A percentile compares a stretch with the other conserved stretches of the same genome.
phyloP scores from a whole-genome alignment of 2,888 invertebrate genomes.

The Pristionchus japonicus region DNA sequence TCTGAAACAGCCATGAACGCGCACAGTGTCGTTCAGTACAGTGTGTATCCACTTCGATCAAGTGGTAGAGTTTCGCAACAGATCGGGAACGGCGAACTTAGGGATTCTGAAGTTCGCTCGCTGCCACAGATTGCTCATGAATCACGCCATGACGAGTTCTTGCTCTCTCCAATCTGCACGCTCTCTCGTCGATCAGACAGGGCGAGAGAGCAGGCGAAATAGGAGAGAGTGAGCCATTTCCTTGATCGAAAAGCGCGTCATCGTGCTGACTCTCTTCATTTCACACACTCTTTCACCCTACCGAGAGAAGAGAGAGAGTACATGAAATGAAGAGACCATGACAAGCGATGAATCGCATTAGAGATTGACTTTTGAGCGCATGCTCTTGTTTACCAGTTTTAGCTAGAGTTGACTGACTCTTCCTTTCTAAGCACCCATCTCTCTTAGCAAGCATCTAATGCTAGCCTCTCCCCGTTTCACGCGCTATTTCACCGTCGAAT shows the following conservation, averaged over 20 bases:
- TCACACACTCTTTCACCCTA: neutral
- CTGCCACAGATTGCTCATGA: neutral
- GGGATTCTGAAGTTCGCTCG: no score
- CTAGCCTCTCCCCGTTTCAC: neutral
- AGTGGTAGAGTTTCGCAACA: no score
- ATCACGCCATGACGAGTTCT: neutral
- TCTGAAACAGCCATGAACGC: no score
- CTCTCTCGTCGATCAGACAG: no score
- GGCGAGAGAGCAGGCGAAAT: no score
- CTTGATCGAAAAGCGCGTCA: no score
- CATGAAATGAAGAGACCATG: neutral
- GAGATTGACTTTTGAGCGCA: neutral
- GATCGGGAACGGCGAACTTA: no score
- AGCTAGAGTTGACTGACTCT: neutral
- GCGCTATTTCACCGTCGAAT: neutral
- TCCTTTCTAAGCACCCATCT: neutral
- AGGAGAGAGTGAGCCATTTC: no score
- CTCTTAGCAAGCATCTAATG: neutral
- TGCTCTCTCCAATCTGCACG: no score
- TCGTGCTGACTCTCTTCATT: neutral
- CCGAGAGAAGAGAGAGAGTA: neutral
- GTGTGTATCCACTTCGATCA: no score
- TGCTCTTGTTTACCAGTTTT: neutral
- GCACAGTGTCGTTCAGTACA: no score
- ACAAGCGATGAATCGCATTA: neutral